These are phyloP conservation scores for Octodon degus DNA, from an alignment of 2,113 vertebrate species.

Conservation along the genomic window DNA sequence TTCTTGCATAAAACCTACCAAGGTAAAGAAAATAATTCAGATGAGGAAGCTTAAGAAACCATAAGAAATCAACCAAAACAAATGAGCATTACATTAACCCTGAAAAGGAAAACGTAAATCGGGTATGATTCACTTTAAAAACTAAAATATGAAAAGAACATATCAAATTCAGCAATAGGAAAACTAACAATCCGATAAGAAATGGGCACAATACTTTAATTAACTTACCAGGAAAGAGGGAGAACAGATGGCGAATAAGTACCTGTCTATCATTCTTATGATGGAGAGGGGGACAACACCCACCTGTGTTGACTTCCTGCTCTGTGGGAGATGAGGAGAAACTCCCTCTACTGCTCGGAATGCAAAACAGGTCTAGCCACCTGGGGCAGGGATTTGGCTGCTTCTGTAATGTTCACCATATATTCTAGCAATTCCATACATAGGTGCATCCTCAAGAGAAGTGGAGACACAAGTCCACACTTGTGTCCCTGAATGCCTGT, in stretches of 20 bases:
- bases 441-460: background rate
- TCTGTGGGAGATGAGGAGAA: background rate
- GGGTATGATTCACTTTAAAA: background rate
- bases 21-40: background rate
- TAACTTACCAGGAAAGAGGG: background rate
- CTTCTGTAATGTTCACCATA: background rate
- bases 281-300: background rate
- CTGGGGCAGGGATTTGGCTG: background rate
- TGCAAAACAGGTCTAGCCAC: background rate
- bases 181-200: background rate
- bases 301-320: too few species aligned
- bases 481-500: background rate
- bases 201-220: slow-evolving; percentile 21
- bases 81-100: background rate
- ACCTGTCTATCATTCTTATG: background rate
- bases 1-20: background rate
- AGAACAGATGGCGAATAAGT: background rate
- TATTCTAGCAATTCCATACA: background rate
- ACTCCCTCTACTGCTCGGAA: background rate
- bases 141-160: background rate
- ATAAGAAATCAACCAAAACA: slow-evolving; percentile 32
- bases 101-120: slow-evolving; percentile 5
- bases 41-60: background rate
- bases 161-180: background rate
- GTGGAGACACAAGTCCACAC: background rate